Evolutionary conservation across 2,797 vertebrate species (phyloP).

Genomic region (Spondyliosoma cantharus): DNA sequence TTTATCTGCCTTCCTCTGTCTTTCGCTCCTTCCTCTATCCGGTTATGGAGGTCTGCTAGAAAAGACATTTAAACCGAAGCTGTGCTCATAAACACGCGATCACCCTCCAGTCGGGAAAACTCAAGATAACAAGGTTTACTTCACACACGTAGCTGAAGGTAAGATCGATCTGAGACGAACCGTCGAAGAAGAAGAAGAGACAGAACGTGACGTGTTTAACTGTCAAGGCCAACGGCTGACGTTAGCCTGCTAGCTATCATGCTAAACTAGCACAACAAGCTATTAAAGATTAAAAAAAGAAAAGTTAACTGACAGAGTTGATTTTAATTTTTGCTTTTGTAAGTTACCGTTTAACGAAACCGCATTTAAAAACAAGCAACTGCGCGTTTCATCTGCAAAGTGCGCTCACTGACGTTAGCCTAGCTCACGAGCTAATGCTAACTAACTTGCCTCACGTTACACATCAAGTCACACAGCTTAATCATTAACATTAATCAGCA

Average conservation of each 20-base stretch:
- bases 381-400: accelerated
- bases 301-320: neutral
- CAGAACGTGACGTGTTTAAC: neutral
- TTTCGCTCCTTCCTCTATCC: constrained; percentile 56
- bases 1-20: neutral
- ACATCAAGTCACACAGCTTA: neutral
- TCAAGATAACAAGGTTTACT: accelerated
- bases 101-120: neutral
- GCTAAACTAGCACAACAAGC: constrained; percentile 58
- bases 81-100: neutral
- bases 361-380: accelerated
- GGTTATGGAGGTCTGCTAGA: constrained; percentile 75
- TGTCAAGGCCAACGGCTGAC: constrained; percentile 69
- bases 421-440: constrained; percentile 17
- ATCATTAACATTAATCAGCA: neutral
- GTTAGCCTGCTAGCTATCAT: constrained; percentile 53
- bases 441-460: neutral
- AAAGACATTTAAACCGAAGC: constrained; percentile 45
- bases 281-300: too few relatives aligned
- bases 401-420: constrained; percentile 6
- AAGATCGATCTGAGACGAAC: neutral
- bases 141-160: constrained; percentile 43
- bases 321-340: accelerated
- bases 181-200: too few relatives aligned
- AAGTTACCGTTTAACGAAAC: accelerated